phyloP scores from a whole-genome alignment of 1,140 invertebrate species.

The Papilio polyxenes region DNA sequence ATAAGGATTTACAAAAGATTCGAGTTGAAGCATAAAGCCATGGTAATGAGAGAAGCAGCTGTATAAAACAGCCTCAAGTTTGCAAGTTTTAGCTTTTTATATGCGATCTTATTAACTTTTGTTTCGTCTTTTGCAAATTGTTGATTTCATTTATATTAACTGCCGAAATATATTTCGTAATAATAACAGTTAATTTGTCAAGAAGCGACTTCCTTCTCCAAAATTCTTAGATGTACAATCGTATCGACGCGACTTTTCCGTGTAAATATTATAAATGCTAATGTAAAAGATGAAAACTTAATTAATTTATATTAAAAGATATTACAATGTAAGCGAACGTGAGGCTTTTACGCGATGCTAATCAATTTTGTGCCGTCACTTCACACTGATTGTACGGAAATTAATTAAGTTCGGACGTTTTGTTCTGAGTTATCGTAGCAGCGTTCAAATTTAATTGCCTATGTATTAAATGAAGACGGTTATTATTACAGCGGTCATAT shows the following conservation, averaged over 20 bases:
- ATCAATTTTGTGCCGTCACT: slow-evolving; percentile 35
- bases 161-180: not conserved
- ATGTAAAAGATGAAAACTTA: not conserved
- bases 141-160: not conserved
- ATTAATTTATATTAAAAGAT: slow-evolving; percentile 1
- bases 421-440: slow-evolving; percentile 5
- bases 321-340: not conserved
- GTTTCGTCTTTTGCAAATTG: not conserved
- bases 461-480: not conserved
- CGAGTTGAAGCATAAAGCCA: not conserved
- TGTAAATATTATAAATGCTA: not conserved
- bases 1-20: not conserved
- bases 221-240: not conserved
- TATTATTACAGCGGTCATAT: not conserved
- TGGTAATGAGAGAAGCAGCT: slow-evolving; percentile 9
- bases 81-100: slow-evolving; percentile 5
- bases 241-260: not conserved
- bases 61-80: slow-evolving; percentile 19
- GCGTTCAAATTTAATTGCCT: slow-evolving; percentile 11
- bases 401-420: slow-evolving; percentile 31
- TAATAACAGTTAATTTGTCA: not conserved
- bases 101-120: not conserved
- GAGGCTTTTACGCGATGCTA: slow-evolving; percentile 27
- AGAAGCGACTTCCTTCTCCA: not conserved
- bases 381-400: slow-evolving; percentile 35